These are phyloP conservation scores for Norana najaformis DNA, from an alignment of 2,888 invertebrate genomes.

Conservation along the genomic window DNA sequence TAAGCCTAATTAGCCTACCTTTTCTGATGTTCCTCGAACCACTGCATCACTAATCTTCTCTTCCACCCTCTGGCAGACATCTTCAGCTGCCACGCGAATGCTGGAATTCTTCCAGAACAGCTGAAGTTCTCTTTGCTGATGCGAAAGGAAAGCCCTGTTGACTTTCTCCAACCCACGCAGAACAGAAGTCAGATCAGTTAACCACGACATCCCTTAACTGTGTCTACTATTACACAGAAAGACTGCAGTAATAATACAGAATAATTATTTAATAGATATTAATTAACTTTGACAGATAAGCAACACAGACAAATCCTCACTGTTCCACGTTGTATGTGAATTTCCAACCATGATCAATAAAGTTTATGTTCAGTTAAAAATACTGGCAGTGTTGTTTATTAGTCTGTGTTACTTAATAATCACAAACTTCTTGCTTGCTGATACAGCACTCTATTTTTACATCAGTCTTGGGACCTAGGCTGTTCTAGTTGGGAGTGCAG, in stretches of 20 bases:
- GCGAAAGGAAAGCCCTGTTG: constrained; percentile 49
- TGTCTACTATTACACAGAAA: neutral
- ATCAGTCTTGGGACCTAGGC: too few species aligned
- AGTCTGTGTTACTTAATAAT: too few species aligned
- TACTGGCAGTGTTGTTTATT: too few species aligned
- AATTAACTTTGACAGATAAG: too few species aligned
- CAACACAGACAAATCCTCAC: too few species aligned
- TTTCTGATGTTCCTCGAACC: constrained; percentile 30
- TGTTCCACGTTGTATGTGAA: too few species aligned
- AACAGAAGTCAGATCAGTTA: constrained; percentile 53
- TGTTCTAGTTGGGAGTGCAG: too few species aligned
- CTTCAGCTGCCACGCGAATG: constrained; percentile 47
- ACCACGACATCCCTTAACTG: constrained; percentile 48
- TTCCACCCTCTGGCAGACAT: constrained; percentile 46
- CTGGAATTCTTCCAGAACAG: constrained; percentile 56
- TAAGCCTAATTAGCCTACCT: neutral
- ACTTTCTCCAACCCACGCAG: constrained; percentile 54
- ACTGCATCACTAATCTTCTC: constrained; percentile 46
- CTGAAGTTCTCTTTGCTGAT: constrained; percentile 49
- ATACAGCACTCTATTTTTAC: too few species aligned
- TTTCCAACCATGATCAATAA: too few species aligned
- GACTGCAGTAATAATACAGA: neutral
- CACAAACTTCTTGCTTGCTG: too few species aligned
- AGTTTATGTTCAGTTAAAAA: too few species aligned
- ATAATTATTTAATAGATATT: neutral